phyloP scores from a whole-genome alignment of 2,888 invertebrate genomes.

The Platynereis dumerilii region DNA sequence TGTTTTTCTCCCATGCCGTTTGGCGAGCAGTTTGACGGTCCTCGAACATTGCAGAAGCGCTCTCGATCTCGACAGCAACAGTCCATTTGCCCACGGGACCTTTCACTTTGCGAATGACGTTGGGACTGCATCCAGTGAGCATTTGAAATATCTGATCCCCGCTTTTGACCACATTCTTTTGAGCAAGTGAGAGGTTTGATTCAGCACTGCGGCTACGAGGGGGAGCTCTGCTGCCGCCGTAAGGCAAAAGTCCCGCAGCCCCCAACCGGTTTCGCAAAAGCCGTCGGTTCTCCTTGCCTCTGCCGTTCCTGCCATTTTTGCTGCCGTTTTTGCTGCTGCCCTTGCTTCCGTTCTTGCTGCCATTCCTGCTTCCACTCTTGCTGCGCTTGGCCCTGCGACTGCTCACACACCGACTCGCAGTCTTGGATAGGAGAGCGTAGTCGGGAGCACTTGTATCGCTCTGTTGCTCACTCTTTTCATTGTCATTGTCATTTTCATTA shows the following conservation, averaged over 20 bases:
- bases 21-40: background rate
- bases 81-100: conserved; percentile 25
- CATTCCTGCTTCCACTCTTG: conserved; percentile 14
- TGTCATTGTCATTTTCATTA: background rate
- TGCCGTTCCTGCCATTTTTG: conserved; percentile 17
- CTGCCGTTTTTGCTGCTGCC: too few species aligned
- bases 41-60: conserved; percentile 27
- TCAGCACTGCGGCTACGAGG: conserved; percentile 21
- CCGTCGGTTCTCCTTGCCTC: conserved; percentile 6
- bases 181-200: conserved; percentile 21
- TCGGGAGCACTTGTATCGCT: conserved; percentile 21
- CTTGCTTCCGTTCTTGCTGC: conserved; percentile 1
- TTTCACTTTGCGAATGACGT: conserved; percentile 17
- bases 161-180: conserved; percentile 14
- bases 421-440: conserved; percentile 21
- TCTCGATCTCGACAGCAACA: conserved; percentile 28
- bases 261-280: conserved; percentile 3
- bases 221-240: background rate
- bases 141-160: conserved; percentile 24
- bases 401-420: conserved; percentile 17
- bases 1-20: background rate
- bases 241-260: conserved; percentile 9
- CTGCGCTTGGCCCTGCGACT: conserved; percentile 21
- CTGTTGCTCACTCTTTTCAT: conserved; percentile 13
- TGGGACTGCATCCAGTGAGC: conserved; percentile 23